Percentiles rank a stretch among this genome's conserved stretches.
Conservation (phyloP, 2,888 invertebrate species). For the Orthosia gothica region DNA sequence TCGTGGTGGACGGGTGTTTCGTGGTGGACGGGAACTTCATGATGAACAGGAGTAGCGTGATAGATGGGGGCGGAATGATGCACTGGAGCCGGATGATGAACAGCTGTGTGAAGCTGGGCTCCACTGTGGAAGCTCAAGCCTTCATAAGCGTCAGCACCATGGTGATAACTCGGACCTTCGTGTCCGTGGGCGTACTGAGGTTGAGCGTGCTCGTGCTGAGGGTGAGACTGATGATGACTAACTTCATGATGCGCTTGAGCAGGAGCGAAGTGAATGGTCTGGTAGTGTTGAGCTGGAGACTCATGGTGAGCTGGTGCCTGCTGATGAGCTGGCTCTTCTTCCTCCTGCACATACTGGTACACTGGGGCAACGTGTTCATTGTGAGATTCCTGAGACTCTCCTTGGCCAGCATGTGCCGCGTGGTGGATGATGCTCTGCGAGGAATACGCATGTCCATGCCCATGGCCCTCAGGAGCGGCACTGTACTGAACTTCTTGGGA, state of each 20-base stretch:
- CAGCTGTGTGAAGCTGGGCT: slow-evolving; percentile 44
- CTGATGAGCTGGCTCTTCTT: slow-evolving; percentile 63
- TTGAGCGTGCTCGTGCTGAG: slow-evolving; percentile 34
- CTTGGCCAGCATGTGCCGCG: slow-evolving; percentile 72
- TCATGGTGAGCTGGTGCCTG: slow-evolving; percentile 52
- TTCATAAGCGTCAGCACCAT: slow-evolving; percentile 48
- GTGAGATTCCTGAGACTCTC: slow-evolving; percentile 76
- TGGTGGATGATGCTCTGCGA: slow-evolving; percentile 80
- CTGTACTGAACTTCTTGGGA: slow-evolving; percentile 54
- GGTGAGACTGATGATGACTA: slow-evolving; percentile 45
- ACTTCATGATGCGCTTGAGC: slow-evolving; percentile 73
- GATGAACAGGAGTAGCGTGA: slow-evolving; percentile 26
- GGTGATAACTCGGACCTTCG: slow-evolving; percentile 57
- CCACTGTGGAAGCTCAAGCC: slow-evolving; percentile 46
- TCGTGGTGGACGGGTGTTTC: slow-evolving; percentile 26
- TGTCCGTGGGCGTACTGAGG: slow-evolving; percentile 61
- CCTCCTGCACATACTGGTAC: slow-evolving; percentile 77
- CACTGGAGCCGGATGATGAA: slow-evolving; percentile 30
- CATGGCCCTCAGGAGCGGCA: slow-evolving; percentile 59
- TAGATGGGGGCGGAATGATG: slow-evolving; percentile 29
- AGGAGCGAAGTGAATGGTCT: slow-evolving; percentile 63
- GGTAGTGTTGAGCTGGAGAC: slow-evolving; percentile 63
- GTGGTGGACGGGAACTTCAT: slow-evolving; percentile 20
- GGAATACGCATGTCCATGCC: slow-evolving; percentile 75
- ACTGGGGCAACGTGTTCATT: slow-evolving; percentile 78